Base-by-base conservation (phyloP, 92 coral and sea anemone genomes). In the Phenganax marumi region DNA sequence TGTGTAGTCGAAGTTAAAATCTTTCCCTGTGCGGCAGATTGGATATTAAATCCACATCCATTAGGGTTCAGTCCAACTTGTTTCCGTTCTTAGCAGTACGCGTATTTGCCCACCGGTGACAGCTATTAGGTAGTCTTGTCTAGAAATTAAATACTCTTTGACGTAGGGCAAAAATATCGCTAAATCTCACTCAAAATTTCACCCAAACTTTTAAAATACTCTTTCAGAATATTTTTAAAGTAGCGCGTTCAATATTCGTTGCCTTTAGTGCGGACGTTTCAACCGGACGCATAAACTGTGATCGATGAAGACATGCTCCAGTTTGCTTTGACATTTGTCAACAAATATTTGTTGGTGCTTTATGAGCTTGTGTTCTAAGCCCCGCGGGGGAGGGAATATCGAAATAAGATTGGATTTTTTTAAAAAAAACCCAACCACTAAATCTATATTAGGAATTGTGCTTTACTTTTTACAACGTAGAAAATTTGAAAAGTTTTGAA, bases 321-420 rank as follows among this genome's bases (percentile, higher is more conserved):
- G 18, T 63, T 39, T 76, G 83, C 73, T 61, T 43, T 78, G 83
- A 78, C 83, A 78, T 78, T 78, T 78, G 83, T 78, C 83, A 78
- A 78, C 83, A 78, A 76, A 78, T 78, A 78, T 78, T 47, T 52
- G 23, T 58, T 78, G 73, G 68, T 26, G 68, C 26, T 24, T 57
- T 55, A 77, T 66, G 43, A 49, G 0, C 17, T 10, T 0, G 18
- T 24, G 50, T 25, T 66, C 24, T 12, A 14, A 7, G 26, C 18
- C 72, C 72, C 72, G 72, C 72, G 72, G 72, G 72, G 72, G 72
- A 16, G 72, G 72, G 5, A 10, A 2, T 66, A 12, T 9, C 13
- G 49, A 25, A 25, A 25, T 23, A 25, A 14, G 16, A 25, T 66
- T 66, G 13, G 19, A 64, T 16, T 18, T 58, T 58, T 58, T 18